Evolutionary conservation across 2,113 vertebrate species (phyloP).

Genomic region (Castor canadensis): DNA sequence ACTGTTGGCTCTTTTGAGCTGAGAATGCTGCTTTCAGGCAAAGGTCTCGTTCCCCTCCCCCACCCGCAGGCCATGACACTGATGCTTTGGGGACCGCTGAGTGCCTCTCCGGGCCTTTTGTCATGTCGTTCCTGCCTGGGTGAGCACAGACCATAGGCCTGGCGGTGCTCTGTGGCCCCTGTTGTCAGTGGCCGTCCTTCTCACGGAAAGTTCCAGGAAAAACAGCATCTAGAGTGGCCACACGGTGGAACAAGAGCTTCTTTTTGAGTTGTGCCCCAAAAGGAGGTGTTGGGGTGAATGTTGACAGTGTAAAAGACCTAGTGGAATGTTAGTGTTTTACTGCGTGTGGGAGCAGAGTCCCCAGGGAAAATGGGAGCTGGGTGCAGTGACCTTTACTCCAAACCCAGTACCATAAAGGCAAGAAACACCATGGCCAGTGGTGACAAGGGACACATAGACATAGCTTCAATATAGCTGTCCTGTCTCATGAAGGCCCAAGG

Average conservation of each 20-base stretch:
- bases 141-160: background rate
- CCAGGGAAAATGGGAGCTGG: background rate
- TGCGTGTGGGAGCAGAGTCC: background rate
- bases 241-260: background rate
- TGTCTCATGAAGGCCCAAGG: background rate
- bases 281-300: background rate
- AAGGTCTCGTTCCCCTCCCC: conserved; percentile 57
- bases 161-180: accelerated
- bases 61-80: conserved; percentile 12
- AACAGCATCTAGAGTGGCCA: accelerated
- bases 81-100: conserved; percentile 43
- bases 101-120: conserved; percentile 21
- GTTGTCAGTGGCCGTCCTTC: too few species aligned
- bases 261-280: accelerated
- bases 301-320: background rate
- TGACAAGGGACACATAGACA: background rate
- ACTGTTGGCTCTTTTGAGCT: conserved; percentile 85
- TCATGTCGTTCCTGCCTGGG: background rate
- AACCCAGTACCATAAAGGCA: background rate
- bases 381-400: background rate
- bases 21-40: conserved; percentile 78
- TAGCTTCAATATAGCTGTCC: accelerated
- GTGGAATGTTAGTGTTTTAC: background rate
- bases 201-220: background rate
- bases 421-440: background rate